Percentiles rank a stretch among this genome's conserved stretches.
Conservation (phyloP, 1,140 invertebrate genomes). For the Prorops nasuta region DNA sequence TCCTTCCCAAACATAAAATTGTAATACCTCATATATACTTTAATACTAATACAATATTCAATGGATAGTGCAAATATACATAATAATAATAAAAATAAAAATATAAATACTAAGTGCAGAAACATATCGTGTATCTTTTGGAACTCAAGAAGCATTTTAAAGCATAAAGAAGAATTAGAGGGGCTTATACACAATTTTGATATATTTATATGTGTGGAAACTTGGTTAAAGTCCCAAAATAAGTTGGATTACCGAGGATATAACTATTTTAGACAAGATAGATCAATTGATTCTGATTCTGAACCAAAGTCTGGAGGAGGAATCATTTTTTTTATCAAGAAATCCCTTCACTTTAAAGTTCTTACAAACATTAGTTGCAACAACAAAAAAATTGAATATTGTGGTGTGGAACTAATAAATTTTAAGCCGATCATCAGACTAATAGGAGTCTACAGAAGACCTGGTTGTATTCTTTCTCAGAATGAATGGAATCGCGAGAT, state of each 20-base stretch:
- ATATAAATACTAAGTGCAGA: too few relatives aligned
- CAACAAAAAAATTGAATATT: background rate
- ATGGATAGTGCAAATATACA: too few relatives aligned
- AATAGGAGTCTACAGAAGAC: background rate
- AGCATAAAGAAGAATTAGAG: too few relatives aligned
- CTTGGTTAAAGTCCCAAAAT: background rate
- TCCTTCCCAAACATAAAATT: slow-evolving; percentile 6
- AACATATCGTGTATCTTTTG: too few relatives aligned
- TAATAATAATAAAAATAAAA: too few relatives aligned
- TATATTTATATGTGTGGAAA: slow-evolving; percentile 7
- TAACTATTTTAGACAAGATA: slow-evolving; percentile 2
- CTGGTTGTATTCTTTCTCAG: background rate
- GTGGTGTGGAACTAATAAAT: slow-evolving; percentile 9
- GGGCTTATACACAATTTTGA: too few relatives aligned
- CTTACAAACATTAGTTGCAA: background rate
- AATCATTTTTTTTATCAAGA: background rate
- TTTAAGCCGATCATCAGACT: background rate
- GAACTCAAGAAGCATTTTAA: too few relatives aligned
- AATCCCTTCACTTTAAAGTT: slow-evolving; percentile 3
- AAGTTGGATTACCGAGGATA: slow-evolving; percentile 1
- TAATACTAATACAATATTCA: background rate
- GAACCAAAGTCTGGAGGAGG: slow-evolving; percentile 11
- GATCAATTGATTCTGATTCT: too few relatives aligned
- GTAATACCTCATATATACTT: background rate
- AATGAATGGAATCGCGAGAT: background rate